Evolutionary conservation across 1,140 invertebrate genomes (phyloP), one percentile per base, ranked within the genome.

Genomic region (Eubasilissa regina): DNA sequence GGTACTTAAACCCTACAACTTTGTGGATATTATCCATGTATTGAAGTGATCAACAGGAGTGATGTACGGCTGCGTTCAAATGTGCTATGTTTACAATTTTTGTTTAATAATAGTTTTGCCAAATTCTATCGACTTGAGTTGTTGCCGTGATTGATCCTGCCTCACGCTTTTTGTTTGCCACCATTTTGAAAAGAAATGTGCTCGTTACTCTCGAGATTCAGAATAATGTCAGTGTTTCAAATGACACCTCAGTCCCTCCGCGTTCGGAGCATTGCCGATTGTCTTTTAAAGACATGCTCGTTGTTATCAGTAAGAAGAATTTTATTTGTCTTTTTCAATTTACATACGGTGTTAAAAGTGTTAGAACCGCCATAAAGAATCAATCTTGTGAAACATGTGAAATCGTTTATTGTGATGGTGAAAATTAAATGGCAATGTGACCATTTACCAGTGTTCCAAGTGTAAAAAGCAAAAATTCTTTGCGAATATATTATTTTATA

Each of bases 1-100:
- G 88, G 88, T 89, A 89, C 88, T 88, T 89, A 88, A 76, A 75
- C 48, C 51, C 77, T 73, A 51, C 77, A 78, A 78, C 48, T 78
- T 78, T 78, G 77, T 78, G 77, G 77, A 78, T 78, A 21, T 44
- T 64, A 56, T 55, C 66, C 51, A 43, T 64, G 15, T 66, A 66
- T 77, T 77, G 58, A 77, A 51, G 47, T 45, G 51, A 53, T 25
- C 44, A 43, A 25, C 53, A 45, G 73, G 19, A 60, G 51, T 75
- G 47, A 51, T 48, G 66, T 70, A 21, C 66, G 66, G 66, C 66
- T 48, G 66, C 25, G 66, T 70, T 19, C 48, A 15, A 70, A 21
- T 51, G 66, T 70, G 66, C 47, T 13, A 48, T 70, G 66, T 51
- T 64, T 62, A 62, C 58, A 21, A 62, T 62, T 25, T 62, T 21